Base-by-base conservation (phyloP, 2,888 invertebrate species). In the Idaea aversata region DNA sequence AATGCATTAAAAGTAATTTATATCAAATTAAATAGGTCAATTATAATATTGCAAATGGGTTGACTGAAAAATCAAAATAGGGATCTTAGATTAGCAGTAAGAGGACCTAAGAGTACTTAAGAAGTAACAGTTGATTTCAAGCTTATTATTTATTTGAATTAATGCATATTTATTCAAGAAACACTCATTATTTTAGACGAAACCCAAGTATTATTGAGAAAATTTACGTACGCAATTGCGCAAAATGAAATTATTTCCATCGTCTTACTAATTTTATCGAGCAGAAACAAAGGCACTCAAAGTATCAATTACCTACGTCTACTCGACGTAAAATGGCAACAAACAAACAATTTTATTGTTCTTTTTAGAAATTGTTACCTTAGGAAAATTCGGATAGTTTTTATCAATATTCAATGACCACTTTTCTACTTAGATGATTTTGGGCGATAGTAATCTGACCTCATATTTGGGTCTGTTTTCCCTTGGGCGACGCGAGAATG, bases 201-300 rank as follows among this genome's bases (percentile, higher is more conserved):
- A 47, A 47, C 47, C 10, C 47, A 47, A 47, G 13, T 10, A 47
- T 47, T 47, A 10, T 13, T 47, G 47, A 7, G 13, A 47, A 47
- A 47, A 47, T 25, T 25, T 25, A 25, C 25, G 25, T 25, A 13
- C 47, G 47, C 7, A 47, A 10, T 13, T 47, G 47, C 7, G 13
- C 47, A 10, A 47, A 47, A 47, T 47, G 10, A 47, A 10, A 47
- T 47, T 47, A 47, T 10, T 47, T 6, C 4, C 47, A 47, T 47
- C 47, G 47, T 47, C 47, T 47, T 47, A 5, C 47, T 47, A 47
- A 47, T 47, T 47, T 47, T 47, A 47, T 47, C 47, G 47, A 47
- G 47, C 47, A 47, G 47, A 47, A 47, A 47, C 47, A 47, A 47
- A 47, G 47, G 47, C 47, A 47, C 47, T 47, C 47, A 47, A 47